Base-by-base conservation (phyloP, 2,888 invertebrate genomes). In the Podabrus alpinus region DNA sequence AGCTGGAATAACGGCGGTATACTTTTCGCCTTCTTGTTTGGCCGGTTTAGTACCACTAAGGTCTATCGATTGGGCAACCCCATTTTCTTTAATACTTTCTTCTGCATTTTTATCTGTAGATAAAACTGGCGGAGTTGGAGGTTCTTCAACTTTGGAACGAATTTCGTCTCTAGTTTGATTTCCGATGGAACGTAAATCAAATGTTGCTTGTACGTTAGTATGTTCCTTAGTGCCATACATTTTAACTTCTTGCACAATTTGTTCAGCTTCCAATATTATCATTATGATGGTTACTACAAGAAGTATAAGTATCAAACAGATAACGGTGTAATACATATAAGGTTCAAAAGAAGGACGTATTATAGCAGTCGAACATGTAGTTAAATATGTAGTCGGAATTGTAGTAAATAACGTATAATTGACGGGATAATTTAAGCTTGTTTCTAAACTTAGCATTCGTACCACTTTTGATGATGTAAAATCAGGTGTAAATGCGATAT, bases 401-500 rank as follows among this genome's bases (percentile, higher is more conserved):
- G 89, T 89, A 4, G 94, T 93, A 68, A 93, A 89, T 76, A 96
- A 86, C 0, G 92, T 91, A 84, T 93, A 95, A 85, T 92, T 92
- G 21, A 94, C 90, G 9, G 87, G 87, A 74, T 88, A 88, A 70
- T 89, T 90, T 21, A 92, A 86, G 82, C 92, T 92, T 9, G 93
- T 93, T 21, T 89, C 86, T 68, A 93, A 87, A 73, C 90, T 88
- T 11, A 94, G 87, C 5, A 90, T 89, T 68, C 93, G 88, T 77
- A 93, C 91, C 59, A 96, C 91, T 78, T 93, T 91, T 0, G 94
- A 91, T 82, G 95, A 87, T 0, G 96, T 95, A 84, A 96, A 95
- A 87, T 97, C 97, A 0, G 97, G 95, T 0, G 95, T 95, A 86
- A 95, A 97, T 77, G 94, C 94, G 77, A 97, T 94, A 82, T 96